These are phyloP conservation scores for Verasper variegatus DNA, from an alignment of 2,113 vertebrate genomes.

Conservation along the genomic window DNA sequence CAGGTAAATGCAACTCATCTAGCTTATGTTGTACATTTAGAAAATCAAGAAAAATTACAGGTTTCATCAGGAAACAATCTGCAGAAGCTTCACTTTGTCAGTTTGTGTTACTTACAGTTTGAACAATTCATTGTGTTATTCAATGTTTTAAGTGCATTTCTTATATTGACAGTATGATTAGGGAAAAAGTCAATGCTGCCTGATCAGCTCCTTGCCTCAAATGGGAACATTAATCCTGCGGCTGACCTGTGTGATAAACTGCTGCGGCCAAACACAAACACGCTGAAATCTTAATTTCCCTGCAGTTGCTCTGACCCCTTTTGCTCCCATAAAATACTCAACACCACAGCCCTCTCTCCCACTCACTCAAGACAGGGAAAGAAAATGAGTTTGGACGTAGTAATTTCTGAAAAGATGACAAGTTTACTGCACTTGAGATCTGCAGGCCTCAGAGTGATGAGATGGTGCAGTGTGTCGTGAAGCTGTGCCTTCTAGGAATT, in stretches of 20 bases:
- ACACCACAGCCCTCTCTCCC: background rate
- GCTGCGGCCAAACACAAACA: background rate
- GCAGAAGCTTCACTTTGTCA: background rate
- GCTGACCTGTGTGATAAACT: background rate
- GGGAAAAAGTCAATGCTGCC: background rate
- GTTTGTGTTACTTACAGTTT: background rate
- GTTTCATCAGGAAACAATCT: background rate
- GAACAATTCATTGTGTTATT: too few relatives aligned
- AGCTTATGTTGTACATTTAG: background rate
- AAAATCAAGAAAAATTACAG: background rate
- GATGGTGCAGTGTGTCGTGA: constrained; percentile 46
- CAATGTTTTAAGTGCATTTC: too few relatives aligned
- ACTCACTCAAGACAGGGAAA: background rate
- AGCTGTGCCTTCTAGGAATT: constrained; percentile 39
- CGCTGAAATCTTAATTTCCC: background rate
- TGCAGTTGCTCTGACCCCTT: background rate
- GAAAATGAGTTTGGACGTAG: background rate
- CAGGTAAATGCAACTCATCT: background rate
- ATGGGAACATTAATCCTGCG: background rate
- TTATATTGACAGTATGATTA: too few relatives aligned
- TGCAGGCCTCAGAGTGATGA: constrained; percentile 52
- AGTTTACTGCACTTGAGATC: constrained; percentile 45
- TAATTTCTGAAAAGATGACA: background rate
- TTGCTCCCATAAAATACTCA: background rate
- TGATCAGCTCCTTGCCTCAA: background rate